Evolutionary conservation across 2,888 invertebrate genomes (phyloP).

Genomic region (Teinopalpus imperialis): DNA sequence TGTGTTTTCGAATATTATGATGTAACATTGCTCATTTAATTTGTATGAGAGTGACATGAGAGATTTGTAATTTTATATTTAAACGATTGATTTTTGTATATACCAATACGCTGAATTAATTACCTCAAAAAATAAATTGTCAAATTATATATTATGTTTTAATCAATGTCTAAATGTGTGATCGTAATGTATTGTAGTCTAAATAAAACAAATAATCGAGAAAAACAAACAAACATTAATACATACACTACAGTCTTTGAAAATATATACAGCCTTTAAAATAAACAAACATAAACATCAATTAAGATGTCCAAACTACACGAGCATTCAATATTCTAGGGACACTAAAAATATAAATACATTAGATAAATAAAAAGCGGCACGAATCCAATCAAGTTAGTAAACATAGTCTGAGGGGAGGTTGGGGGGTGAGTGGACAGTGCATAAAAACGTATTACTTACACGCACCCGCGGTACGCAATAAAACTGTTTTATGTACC

Average conservation of each 20-base stretch:
- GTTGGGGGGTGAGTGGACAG: slow-evolving; percentile 42
- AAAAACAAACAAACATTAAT: no score
- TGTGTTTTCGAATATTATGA: slow-evolving; percentile 10
- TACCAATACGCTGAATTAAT: no score
- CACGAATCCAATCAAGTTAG: slow-evolving; percentile 76
- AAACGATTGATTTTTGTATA: no score
- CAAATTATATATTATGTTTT: no score
- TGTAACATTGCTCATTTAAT: not conserved
- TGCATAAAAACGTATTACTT: slow-evolving; percentile 43
- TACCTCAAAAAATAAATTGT: no score
- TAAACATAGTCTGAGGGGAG: slow-evolving; percentile 51
- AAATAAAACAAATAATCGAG: no score
- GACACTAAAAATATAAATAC: slow-evolving; percentile 57
- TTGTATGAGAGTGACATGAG: not conserved
- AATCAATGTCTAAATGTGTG: no score
- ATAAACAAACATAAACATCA: slow-evolving; percentile 16
- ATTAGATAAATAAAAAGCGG: slow-evolving; percentile 68
- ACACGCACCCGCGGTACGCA: slow-evolving; percentile 52
- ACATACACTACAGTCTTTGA: no score
- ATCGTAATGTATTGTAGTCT: no score
- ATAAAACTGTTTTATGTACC: slow-evolving; percentile 72
- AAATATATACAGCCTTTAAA: no score
- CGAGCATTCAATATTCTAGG: slow-evolving; percentile 39
- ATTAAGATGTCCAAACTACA: slow-evolving; percentile 22
- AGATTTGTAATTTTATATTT: no score